A percentile compares a stretch with the other conserved stretches of the same genome.
Conservation (phyloP, 2,888 invertebrate genomes). For the Candidula unifasciata region DNA sequence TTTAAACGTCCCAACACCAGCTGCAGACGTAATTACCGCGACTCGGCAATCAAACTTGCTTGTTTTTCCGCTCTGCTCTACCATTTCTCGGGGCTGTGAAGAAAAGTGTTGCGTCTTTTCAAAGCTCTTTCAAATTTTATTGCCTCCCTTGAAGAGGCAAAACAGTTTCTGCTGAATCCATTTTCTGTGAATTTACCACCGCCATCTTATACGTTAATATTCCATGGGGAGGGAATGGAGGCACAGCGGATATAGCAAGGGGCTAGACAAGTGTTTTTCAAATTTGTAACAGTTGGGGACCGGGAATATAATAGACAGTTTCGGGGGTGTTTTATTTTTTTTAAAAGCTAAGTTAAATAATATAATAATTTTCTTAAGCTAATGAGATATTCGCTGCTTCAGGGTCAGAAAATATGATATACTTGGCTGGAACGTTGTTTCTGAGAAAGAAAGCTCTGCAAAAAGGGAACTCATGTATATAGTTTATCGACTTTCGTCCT, state of each 20-base stretch:
- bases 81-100: constrained; percentile 9
- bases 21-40: constrained; percentile 24
- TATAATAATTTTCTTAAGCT: no score
- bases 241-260: background rate
- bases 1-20: constrained; percentile 19
- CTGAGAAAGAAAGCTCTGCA: no score
- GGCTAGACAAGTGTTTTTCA: no score
- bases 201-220: constrained; percentile 8
- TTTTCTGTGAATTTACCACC: constrained; percentile 23
- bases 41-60: constrained; percentile 17
- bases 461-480: no score
- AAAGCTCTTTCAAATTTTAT: constrained; percentile 45
- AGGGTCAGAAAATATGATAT: no score
- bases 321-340: no score
- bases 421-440: no score
- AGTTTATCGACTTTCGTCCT: no score
- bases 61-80: constrained; percentile 20
- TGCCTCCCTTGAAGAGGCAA: constrained; percentile 39
- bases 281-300: no score
- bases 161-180: constrained; percentile 42
- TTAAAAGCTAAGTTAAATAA: no score
- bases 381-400: no score
- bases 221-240: background rate
- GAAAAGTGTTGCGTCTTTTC: constrained; percentile 45
- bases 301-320: no score